Evolutionary conservation across 2,888 invertebrate species (phyloP), one percentile per base, ranked within the genome.

Genomic region (Sinopyrophorus schimmeli): DNA sequence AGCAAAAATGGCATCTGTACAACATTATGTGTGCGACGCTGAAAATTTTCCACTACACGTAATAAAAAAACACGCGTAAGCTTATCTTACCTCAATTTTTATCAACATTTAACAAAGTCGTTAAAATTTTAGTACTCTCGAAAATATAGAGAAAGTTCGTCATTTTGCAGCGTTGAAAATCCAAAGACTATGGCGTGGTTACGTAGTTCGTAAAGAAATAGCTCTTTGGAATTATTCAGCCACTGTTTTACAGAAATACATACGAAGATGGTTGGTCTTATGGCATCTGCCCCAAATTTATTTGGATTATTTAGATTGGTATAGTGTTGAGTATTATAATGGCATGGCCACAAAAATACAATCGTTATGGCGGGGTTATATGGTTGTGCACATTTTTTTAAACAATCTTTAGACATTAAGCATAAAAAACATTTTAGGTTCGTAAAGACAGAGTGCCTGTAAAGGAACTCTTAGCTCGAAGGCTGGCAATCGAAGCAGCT

Each of bases 1-100:
- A 24, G 3, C 24, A n/a, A 55, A 39, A 52, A 71, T 73, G 73
- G 71, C 72, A n/a, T 72, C 72, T 2, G 63, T 71, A 17, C 69
- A 70, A 51, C 61, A 65, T 54, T 56, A 70, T 21, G 57, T 62
- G 32, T 61, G 61, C 23, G 66, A 65, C 52, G 60, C 66, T 1
- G 9, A 55, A n/a, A 38, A 59, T 23, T 59, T 65, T 16, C 62
- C 63, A 16, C 53, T 60, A 16, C 50, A 62, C 35, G 54, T 67
- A 17, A 55, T 62, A 4, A 27, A 54, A 2, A 57, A 54, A 46
- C 63, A 62, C 21, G 41, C 50, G 67, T 66, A 60, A 60, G 58
- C 54, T 11, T n/a, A 10, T 42, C 10, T n/a, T n/a, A 27, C 26
- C 21, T 5, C 5, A 17, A 31, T n/a, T n/a, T n/a, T n/a, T n/a